These are phyloP conservation scores for Parascotia fuliginaria DNA, from an alignment of 2,888 invertebrate species.

Conservation along the genomic window DNA sequence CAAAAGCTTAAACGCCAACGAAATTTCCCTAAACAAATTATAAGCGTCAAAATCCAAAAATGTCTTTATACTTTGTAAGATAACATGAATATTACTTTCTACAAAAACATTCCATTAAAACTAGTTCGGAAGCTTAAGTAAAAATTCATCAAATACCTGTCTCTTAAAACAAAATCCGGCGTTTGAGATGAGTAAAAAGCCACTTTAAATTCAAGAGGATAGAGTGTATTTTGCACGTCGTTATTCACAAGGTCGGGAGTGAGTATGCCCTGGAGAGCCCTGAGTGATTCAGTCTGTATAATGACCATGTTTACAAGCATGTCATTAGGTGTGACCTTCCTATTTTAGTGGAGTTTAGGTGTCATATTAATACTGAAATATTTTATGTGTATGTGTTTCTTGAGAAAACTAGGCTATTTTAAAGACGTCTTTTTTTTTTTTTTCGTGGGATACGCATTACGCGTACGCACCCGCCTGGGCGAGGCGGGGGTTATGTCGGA, in stretches of 20 bases:
- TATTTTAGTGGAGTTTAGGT: neutral
- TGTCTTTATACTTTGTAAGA: slow-evolving; percentile 1
- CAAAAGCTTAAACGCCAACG: too few species aligned
- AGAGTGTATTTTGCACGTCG: slow-evolving; percentile 40
- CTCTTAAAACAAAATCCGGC: slow-evolving; percentile 10
- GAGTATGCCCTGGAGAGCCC: slow-evolving; percentile 14
- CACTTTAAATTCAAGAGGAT: slow-evolving; percentile 28
- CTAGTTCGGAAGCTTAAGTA: slow-evolving; percentile 11
- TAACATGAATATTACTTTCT: slow-evolving; percentile 33
- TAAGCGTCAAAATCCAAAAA: neutral
- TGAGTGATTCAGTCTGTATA: slow-evolving; percentile 8
- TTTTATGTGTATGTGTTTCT: too few species aligned
- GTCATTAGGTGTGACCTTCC: slow-evolving; percentile 12
- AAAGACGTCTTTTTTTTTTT: too few species aligned
- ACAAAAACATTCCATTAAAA: slow-evolving; percentile 6
- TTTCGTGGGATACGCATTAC: too few species aligned
- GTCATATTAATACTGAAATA: neutral
- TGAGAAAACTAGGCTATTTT: too few species aligned
- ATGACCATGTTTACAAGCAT: slow-evolving; percentile 4
- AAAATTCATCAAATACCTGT: slow-evolving; percentile 39
- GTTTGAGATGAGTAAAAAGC: slow-evolving; percentile 22
- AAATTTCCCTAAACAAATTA: neutral
- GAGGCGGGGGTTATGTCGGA: too few species aligned
- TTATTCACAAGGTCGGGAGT: slow-evolving; percentile 48
- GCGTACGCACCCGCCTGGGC: too few species aligned